Evolutionary conservation across 2,113 vertebrate genomes (phyloP).

Genomic region (Melanerpes formicivorus): DNA sequence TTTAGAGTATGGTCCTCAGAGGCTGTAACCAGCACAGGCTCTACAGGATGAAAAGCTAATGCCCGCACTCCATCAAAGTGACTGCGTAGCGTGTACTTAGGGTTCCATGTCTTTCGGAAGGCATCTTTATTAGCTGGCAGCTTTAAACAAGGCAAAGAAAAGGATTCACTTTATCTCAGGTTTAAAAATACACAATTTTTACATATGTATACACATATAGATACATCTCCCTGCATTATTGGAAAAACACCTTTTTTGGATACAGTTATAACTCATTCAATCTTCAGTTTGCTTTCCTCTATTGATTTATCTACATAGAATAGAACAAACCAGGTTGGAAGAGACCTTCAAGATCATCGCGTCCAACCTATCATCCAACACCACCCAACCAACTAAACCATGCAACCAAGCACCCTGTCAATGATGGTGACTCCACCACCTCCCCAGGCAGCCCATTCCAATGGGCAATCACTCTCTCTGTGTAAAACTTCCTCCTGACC

Average conservation of each 20-base stretch:
- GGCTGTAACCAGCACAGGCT: slow-evolving; percentile 96
- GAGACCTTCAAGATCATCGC: too few species aligned
- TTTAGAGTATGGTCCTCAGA: slow-evolving; percentile 99
- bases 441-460: too few species aligned
- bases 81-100: slow-evolving; percentile 96
- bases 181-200: neutral
- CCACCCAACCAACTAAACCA: too few species aligned
- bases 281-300: neutral
- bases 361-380: too few species aligned
- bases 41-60: slow-evolving; percentile 96
- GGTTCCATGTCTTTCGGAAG: slow-evolving; percentile 98
- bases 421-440: too few species aligned
- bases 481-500: too few species aligned
- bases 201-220: neutral
- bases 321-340: too few species aligned
- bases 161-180: neutral
- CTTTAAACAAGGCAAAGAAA: slow-evolving; percentile 71
- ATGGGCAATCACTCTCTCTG: too few species aligned
- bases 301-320: neutral
- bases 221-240: neutral
- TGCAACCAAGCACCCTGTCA: too few species aligned
- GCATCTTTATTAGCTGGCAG: slow-evolving; percentile 95
- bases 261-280: neutral
- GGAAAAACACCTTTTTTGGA: accelerated
- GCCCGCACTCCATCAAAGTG: slow-evolving; percentile 97